Base-by-base conservation (phyloP, 1,140 invertebrate species). In the Listronotus bonariensis region DNA sequence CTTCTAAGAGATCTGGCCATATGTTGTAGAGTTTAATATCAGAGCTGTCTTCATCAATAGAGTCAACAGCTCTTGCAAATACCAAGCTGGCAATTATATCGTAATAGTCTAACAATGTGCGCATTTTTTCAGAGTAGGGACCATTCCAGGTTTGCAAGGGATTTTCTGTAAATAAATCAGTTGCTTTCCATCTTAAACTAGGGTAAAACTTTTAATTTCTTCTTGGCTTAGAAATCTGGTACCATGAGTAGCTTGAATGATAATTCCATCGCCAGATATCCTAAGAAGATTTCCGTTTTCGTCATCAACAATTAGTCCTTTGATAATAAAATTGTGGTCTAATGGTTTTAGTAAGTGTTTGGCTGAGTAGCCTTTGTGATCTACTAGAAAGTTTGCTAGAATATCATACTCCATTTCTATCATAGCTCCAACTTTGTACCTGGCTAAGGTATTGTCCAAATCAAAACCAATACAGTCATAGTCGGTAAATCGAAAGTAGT, bases 391-490 rank as follows among this genome's bases (percentile, higher is more conserved):
- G 12, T 85, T 81, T 1, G 84, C 79, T 6, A 92, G 69, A 6
- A 83, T 74, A 12, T 86, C 76, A 71, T 91, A 92, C 51, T 87
- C 86, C 56, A 91, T 73, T 40, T 82, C 75, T 15, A 87, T 80
- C 76, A 88, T 78, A 65, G 85, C 82, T 17, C 79, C 81, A 3
- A 92, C 75, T 68, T 90, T 87, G 66, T 91, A 92, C 49, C 83
- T 80, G 26, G 88, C 79, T 31, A 92, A 68, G 1, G 90, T 92
- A 72, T 91, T 87, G 70, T 92, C 91, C 62, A 93, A 79, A 79
- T 93, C 91, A 75, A 93, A 92, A 9, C 91, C 91, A 57, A 92
- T 84, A 58, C 87, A 90, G 72, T 92, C 89, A 73, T 92, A 92
- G 70, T 91, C 81, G 18, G 73, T 79, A 26, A 90, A 83, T 52